Evolutionary conservation across 53 echinoderm and acorn worm species (phyloP).

Genomic region (Actinopyga echinites): DNA sequence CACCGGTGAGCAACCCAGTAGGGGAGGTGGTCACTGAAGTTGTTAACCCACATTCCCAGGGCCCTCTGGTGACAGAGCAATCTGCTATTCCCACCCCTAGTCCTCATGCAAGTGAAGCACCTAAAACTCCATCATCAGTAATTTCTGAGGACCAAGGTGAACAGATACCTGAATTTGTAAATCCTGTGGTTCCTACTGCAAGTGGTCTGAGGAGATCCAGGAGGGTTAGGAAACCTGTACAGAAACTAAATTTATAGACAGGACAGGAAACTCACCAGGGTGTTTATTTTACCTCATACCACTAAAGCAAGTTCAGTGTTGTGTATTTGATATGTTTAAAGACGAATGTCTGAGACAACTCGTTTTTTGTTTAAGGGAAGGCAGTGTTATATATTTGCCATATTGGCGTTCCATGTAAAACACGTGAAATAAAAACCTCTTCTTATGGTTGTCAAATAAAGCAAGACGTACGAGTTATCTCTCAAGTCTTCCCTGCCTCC

Average conservation of each 20-base stretch:
- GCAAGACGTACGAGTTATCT: slow-evolving; percentile 1
- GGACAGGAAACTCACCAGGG: too few relatives aligned
- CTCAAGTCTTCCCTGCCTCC: neutral
- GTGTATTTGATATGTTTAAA: neutral
- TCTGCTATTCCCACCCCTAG: neutral
- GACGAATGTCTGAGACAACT: neutral
- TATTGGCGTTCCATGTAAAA: neutral
- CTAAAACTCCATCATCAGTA: neutral
- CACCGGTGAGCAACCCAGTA: neutral
- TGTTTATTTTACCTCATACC: too few relatives aligned
- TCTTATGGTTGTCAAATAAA: neutral
- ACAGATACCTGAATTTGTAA: neutral
- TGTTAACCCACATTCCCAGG: neutral
- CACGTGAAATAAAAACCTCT: neutral
- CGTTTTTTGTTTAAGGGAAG: neutral
- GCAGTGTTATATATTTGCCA: slow-evolving; percentile 11
- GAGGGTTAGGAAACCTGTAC: slow-evolving; percentile 1
- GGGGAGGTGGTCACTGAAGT: neutral
- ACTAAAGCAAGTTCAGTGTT: too few relatives aligned
- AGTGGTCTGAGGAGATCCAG: neutral
- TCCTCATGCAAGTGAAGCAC: neutral
- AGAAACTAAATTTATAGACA: neutral
- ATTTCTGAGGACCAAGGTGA: neutral
- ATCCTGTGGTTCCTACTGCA: neutral
- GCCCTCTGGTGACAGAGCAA: neutral